Evolutionary conservation across 2,113 vertebrate genomes (phyloP).

Genomic region (Syngnathus typhle): DNA sequence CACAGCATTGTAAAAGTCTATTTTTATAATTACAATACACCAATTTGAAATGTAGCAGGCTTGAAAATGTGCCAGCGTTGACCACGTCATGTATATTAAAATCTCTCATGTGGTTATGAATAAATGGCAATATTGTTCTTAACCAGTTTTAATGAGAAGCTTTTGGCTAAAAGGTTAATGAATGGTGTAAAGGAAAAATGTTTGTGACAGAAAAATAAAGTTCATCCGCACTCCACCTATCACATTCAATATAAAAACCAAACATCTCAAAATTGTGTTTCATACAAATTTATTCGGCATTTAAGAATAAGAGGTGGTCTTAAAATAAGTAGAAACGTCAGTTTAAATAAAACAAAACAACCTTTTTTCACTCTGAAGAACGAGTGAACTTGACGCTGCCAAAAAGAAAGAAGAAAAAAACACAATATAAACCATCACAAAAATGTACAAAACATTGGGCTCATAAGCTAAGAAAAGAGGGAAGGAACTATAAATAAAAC

Average conservation of each 20-base stretch:
- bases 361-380: slow-evolving; percentile 58
- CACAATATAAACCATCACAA: slow-evolving; percentile 72
- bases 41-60: not conserved
- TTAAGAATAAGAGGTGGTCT: slow-evolving; percentile 77
- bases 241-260: slow-evolving; percentile 31
- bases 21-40: not conserved
- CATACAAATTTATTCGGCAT: slow-evolving; percentile 81
- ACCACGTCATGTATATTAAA: not conserved
- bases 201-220: not conserved
- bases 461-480: slow-evolving; percentile 71
- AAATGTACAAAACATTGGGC: slow-evolving; percentile 69
- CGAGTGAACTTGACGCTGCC: slow-evolving; percentile 76
- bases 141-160: not conserved
- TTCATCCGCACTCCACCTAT: not conserved
- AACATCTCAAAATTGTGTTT: slow-evolving; percentile 57
- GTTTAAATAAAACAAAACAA: slow-evolving; percentile 63
- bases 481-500: slow-evolving; percentile 90
- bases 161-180: not conserved
- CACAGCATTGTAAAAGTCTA: too few species aligned
- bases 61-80: not conserved
- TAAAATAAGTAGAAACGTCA: slow-evolving; percentile 78
- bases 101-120: not conserved
- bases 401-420: slow-evolving; percentile 36
- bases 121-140: not conserved
- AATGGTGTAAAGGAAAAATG: not conserved